Percentiles rank a stretch among this genome's conserved stretches.
These are phyloP conservation scores for Drosophila niveifrons DNA, from an alignment of 2,888 invertebrate species.

Conservation along the genomic window DNA sequence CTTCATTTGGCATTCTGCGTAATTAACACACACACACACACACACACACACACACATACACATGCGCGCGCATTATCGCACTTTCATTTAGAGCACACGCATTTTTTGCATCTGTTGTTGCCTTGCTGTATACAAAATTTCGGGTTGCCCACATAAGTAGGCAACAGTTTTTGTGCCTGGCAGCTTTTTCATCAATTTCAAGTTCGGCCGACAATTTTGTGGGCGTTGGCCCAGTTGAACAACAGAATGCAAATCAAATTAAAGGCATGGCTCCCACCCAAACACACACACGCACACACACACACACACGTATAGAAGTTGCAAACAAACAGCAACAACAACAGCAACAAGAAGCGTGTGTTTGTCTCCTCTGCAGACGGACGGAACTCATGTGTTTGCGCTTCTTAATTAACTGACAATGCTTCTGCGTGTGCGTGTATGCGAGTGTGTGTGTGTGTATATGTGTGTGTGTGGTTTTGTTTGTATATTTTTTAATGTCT, in stretches of 20 bases:
- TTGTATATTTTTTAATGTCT: conserved; percentile 62
- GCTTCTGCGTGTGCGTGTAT: conserved; percentile 20
- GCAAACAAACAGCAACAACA: conserved; percentile 45
- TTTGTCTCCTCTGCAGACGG: conserved; percentile 1
- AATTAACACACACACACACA: too few species aligned
- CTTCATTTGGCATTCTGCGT: too few species aligned
- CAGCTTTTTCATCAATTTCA: conserved; percentile 24
- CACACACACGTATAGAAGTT: conserved; percentile 16
- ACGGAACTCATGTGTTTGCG: conserved; percentile 51
- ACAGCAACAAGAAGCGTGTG: conserved; percentile 19
- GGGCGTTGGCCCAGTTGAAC: conserved; percentile 9
- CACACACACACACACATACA: too few species aligned
- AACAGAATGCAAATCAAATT: conserved; percentile 69
- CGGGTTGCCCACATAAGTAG: conserved; percentile 37
- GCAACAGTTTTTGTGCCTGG: conserved; percentile 40
- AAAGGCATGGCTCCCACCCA: conserved; percentile 29
- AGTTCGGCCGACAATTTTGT: conserved; percentile 9
- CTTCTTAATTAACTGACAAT: conserved; percentile 77
- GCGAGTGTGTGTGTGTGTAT: conserved; percentile 26
- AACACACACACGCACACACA: not conserved
- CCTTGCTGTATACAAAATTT: too few species aligned
- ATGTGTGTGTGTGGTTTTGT: conserved; percentile 24
- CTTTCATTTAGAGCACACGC: too few species aligned
- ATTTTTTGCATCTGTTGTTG: too few species aligned
- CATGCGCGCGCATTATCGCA: too few species aligned